A percentile compares a stretch with the other conserved stretches of the same genome.
Conservation (phyloP, 2,113 vertebrate genomes). For the Ciconia maguari region DNA sequence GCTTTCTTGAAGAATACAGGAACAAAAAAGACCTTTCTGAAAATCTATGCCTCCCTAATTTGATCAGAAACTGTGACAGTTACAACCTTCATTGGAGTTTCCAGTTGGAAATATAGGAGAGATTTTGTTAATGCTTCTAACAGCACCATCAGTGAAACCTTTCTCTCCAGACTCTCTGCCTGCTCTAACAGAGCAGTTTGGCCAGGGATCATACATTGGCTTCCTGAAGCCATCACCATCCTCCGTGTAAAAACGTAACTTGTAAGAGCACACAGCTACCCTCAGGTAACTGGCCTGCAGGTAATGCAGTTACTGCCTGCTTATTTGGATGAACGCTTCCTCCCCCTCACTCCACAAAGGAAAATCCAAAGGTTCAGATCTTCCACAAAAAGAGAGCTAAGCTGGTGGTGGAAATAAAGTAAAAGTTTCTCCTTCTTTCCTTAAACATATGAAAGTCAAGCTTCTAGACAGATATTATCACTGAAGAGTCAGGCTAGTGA, state of each 20-base stretch:
- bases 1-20: not conserved
- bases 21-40: not conserved
- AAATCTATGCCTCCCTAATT: not conserved
- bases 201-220: not conserved
- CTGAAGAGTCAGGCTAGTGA: not conserved
- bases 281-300: not conserved
- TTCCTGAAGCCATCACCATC: not conserved
- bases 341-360: not conserved
- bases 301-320: not conserved
- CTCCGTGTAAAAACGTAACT: not conserved
- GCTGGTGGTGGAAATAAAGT: not conserved
- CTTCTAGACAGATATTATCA: not conserved
- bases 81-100: not conserved
- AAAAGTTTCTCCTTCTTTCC: not conserved
- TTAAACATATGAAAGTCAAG: not conserved
- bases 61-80: not conserved
- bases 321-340: rapidly evolving
- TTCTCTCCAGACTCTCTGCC: not conserved
- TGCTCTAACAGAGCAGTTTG: not conserved
- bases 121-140: too few species aligned
- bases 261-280: not conserved
- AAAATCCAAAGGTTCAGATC: not conserved
- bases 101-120: not conserved
- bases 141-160: not conserved
- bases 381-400: not conserved